These are phyloP conservation scores for Thalassarche chlororhynchos DNA, from an alignment of 2,113 vertebrate species.

Conservation along the genomic window DNA sequence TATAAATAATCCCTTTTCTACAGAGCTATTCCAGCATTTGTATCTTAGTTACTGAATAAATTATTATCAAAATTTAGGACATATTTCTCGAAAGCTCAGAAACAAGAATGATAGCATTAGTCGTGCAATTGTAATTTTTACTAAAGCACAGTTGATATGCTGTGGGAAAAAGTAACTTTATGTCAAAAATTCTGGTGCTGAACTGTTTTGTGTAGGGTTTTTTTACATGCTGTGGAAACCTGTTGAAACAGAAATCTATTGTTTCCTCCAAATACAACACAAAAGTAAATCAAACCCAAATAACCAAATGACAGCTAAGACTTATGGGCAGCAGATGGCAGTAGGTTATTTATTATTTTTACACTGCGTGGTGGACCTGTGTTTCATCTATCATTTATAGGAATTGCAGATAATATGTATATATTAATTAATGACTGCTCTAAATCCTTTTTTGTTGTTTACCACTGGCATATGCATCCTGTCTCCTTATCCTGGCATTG, in stretches of 20 bases:
- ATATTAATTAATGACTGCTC: background rate
- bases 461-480: background rate
- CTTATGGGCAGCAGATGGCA: background rate
- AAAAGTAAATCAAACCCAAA: background rate
- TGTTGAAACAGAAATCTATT: background rate
- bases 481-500: background rate
- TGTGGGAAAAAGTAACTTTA: background rate
- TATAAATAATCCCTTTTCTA: background rate
- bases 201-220: background rate
- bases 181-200: background rate
- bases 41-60: background rate
- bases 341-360: conserved; percentile 20
- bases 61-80: background rate
- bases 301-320: background rate
- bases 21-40: background rate
- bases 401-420: background rate
- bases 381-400: background rate
- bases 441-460: background rate
- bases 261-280: background rate
- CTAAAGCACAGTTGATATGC: background rate
- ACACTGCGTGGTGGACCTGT: background rate
- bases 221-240: background rate
- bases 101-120: background rate
- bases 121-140: background rate
- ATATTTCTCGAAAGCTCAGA: background rate